Conservation (phyloP, 1,140 invertebrate species). For the Cherax destructor region DNA sequence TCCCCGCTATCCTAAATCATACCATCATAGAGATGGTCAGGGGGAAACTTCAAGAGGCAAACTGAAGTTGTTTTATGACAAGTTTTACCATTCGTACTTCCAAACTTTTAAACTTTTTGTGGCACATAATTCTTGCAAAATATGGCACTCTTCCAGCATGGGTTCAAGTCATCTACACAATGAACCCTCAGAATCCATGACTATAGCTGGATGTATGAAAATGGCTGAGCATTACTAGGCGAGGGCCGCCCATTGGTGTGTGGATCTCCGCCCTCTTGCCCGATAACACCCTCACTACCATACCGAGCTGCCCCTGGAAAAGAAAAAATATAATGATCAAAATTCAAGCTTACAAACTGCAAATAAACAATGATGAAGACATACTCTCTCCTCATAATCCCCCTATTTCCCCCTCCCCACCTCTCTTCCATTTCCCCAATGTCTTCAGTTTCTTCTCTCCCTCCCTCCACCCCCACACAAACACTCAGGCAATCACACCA, state of each 20-base stretch:
- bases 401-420: too few species aligned
- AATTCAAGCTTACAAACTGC: not conserved
- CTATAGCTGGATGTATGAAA: slow-evolving; percentile 59
- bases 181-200: slow-evolving; percentile 62
- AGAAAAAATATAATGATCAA: slow-evolving; percentile 7
- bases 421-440: too few species aligned
- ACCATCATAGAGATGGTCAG: not conserved
- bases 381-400: too few species aligned
- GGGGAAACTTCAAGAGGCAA: not conserved
- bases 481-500: too few species aligned
- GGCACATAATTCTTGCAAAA: slow-evolving; percentile 28
- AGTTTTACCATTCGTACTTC: not conserved
- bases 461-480: too few species aligned
- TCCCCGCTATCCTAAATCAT: not conserved
- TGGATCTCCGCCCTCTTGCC: slow-evolving; percentile 54
- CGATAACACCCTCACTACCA: slow-evolving; percentile 61
- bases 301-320: slow-evolving; percentile 66
- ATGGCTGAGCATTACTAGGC: slow-evolving; percentile 59
- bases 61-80: not conserved
- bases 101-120: slow-evolving; percentile 1
- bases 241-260: slow-evolving; percentile 65
- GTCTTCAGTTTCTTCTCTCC: too few species aligned
- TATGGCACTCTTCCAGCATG: slow-evolving; percentile 66
- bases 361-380: too few species aligned
- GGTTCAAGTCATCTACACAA: slow-evolving; percentile 66